These are phyloP conservation scores for Orycteropus afer DNA, from an alignment of 2,113 vertebrate species.

Conservation along the genomic window DNA sequence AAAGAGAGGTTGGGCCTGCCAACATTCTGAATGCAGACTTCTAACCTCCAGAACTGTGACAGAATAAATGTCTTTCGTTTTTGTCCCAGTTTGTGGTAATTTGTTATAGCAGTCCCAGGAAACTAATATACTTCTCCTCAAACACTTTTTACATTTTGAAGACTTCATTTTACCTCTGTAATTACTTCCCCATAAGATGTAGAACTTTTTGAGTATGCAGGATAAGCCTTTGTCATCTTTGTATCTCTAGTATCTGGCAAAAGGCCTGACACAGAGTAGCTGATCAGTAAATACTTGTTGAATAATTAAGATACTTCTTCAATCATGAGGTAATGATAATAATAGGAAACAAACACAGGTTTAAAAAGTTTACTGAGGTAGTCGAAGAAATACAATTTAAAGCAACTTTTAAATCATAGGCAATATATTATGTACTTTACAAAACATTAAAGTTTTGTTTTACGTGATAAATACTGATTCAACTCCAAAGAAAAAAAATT, in stretches of 20 bases:
- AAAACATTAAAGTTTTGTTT: not conserved
- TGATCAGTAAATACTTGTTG: not conserved
- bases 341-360: not conserved
- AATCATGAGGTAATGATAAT: not conserved
- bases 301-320: conserved; percentile 8
- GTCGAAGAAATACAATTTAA: not conserved
- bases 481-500: not conserved
- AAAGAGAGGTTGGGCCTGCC: too few relatives aligned
- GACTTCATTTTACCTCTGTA: not conserved
- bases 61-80: too few relatives aligned
- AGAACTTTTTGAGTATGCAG: not conserved
- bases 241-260: not conserved
- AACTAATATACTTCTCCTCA: not conserved
- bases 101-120: too few relatives aligned
- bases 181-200: not conserved
- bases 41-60: too few relatives aligned
- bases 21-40: too few relatives aligned
- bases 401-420: not conserved
- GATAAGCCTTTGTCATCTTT: not conserved
- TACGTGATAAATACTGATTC: not conserved
- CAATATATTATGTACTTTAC: not conserved
- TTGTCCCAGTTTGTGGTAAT: too few relatives aligned
- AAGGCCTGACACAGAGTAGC: not conserved
- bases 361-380: not conserved
- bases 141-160: conserved; percentile 1